Percentiles rank a stretch among this genome's conserved stretches.
These are phyloP conservation scores for cattle (Bos taurus) DNA, from an alignment of 2,113 vertebrate species.

Conservation along the genomic window DNA sequence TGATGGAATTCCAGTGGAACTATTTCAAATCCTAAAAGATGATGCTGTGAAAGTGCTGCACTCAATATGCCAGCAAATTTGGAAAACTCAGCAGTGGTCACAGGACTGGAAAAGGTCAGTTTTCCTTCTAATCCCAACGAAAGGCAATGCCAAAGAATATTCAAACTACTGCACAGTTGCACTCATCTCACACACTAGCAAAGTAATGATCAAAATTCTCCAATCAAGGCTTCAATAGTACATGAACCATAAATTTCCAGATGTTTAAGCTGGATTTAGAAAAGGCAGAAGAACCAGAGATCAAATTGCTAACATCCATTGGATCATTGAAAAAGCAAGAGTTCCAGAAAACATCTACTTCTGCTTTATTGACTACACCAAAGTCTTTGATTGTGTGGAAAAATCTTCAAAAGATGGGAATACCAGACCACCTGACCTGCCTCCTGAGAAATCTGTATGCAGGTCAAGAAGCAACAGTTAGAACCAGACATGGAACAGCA, in stretches of 20 bases:
- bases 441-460: background rate
- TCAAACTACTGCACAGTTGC: background rate
- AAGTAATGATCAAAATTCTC: background rate
- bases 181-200: background rate
- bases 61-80: background rate
- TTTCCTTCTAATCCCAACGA: background rate
- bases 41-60: background rate
- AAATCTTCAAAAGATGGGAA: background rate
- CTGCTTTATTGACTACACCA: background rate
- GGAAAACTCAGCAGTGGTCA: background rate
- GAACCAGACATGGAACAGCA: fast-evolving
- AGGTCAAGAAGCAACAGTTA: background rate
- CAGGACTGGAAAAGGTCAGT: background rate
- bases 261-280: background rate
- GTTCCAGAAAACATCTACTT: background rate
- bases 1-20: background rate
- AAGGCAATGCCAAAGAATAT: background rate
- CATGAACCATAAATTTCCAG: background rate
- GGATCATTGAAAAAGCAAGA: background rate
- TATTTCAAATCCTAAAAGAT: background rate
- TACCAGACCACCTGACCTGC: background rate
- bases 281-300: background rate
- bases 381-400: background rate
- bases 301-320: background rate
- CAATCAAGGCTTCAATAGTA: background rate